A percentile compares a stretch with the other conserved stretches of the same genome.
These are phyloP conservation scores for Ditula angustiorana DNA, from an alignment of 2,888 invertebrate genomes.

Conservation along the genomic window DNA sequence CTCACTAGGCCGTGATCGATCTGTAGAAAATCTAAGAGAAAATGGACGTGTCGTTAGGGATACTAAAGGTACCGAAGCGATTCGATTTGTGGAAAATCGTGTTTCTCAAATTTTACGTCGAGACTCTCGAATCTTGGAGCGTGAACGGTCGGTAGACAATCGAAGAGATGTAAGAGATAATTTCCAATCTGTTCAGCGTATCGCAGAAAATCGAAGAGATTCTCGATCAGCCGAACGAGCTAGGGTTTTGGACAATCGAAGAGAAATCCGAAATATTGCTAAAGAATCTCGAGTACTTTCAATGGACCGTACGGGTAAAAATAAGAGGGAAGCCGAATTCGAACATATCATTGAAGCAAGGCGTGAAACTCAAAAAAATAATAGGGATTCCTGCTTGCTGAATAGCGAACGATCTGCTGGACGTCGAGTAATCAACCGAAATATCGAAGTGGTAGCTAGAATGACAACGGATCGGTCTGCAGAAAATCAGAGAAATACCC, in stretches of 20 bases:
- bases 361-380: not conserved
- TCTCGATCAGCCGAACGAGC: slow-evolving; percentile 3
- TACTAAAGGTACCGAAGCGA: not conserved
- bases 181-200: slow-evolving; percentile 6
- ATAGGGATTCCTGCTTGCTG: not conserved
- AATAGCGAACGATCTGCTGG: not conserved
- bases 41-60: not conserved
- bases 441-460: not conserved
- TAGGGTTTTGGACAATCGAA: not conserved
- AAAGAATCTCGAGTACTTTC: slow-evolving; percentile 2
- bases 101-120: not conserved
- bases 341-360: not conserved
- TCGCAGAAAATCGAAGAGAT: slow-evolving; percentile 7
- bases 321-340: slow-evolving; percentile 1
- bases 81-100: not conserved
- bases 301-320: not conserved
- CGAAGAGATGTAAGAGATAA: not conserved
- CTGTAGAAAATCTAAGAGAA: slow-evolving; percentile 7
- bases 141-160: slow-evolving; percentile 13
- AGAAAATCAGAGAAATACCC: not conserved
- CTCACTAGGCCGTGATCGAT: not conserved
- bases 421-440: not conserved
- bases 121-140: not conserved
- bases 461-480: not conserved
- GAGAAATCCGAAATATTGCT: slow-evolving; percentile 4